Percentiles rank a stretch among this genome's conserved stretches.
phyloP scores from a whole-genome alignment of 2,888 invertebrate genomes.

The Serrognathus titanus region DNA sequence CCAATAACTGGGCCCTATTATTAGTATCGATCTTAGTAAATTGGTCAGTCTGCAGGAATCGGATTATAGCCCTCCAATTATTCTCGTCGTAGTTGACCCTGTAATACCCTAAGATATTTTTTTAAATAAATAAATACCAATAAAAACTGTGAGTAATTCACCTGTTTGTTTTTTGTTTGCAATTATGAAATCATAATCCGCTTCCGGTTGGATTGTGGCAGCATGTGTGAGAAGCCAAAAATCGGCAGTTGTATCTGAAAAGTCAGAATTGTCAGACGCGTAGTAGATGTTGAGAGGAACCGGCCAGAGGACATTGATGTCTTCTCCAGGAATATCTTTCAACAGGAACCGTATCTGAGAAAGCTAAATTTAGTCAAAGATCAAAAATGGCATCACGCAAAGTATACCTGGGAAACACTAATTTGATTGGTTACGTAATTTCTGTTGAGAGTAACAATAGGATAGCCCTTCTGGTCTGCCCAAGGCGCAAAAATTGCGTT shows the following conservation, averaged over 20 bases:
- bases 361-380: too few species aligned
- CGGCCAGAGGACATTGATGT: slow-evolving; percentile 31
- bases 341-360: too few species aligned
- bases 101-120: slow-evolving; percentile 47
- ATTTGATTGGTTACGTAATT: background rate
- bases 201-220: background rate
- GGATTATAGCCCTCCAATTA: slow-evolving; percentile 49
- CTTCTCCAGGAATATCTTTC: too few species aligned
- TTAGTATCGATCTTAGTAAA: slow-evolving; percentile 54
- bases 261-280: slow-evolving; percentile 15
- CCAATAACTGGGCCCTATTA: slow-evolving; percentile 54
- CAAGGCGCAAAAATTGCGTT: slow-evolving; percentile 5
- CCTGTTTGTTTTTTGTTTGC: slow-evolving; percentile 59
- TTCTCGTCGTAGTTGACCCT: slow-evolving; percentile 45
- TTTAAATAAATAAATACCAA: slow-evolving; percentile 54
- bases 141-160: slow-evolving; percentile 31
- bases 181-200: slow-evolving; percentile 53
- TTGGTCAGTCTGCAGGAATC: slow-evolving; percentile 39
- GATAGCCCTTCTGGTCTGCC: slow-evolving; percentile 12
- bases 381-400: too few species aligned
- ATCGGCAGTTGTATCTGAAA: slow-evolving; percentile 47
- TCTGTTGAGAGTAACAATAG: slow-evolving; percentile 7
- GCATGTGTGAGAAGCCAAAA: slow-evolving; percentile 48
- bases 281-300: slow-evolving; percentile 38
- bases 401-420: too few species aligned